Evolutionary conservation across 2,888 invertebrate genomes (phyloP), one percentile per base, ranked within the genome.

Genomic region (Cephus nigrinus): DNA sequence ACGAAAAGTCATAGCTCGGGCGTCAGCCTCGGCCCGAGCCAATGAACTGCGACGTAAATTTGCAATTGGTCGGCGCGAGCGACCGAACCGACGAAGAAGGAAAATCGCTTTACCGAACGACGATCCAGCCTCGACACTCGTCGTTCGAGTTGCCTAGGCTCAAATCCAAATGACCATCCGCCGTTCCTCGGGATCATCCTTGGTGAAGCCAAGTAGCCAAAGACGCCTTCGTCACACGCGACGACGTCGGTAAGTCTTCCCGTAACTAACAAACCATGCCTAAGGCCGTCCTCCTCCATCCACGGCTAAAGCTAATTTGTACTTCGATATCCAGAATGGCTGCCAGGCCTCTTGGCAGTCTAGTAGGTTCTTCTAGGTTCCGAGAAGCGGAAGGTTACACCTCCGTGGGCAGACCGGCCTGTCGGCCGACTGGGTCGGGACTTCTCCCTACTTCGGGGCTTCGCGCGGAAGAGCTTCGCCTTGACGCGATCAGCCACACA

Each of bases 361-460:
- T 31, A 71, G 36, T 75, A 36, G 74, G 34, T 74, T 79, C 36
- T 78, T 69, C 73, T 69, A 74, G 69, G 78, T 88, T 88, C 87
- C 78, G 79, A 85, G 88, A 88, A 88, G 79, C 76, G 76, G 80
- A 82, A 78, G 84, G 82, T 80, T 82, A 83, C 82, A 82, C 80
- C 83, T 81, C 82, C 82, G 81, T 78, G 83, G 83, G 82, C 82
- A 82, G 83, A 82, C 82, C 81, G 77, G 81, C 76, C 77, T 76
- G 80, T 76, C 79, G 81, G 80, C 80, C 75, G 78, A 79, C 81
- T 81, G 80, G 80, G 82, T 79, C 82, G 71, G 31, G 71, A 31
- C 33, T 33, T 31, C 33, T 33, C 33, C 71, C 71, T 71, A 4
- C 71, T 71, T 33, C 71, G 1, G 12, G 71, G 4, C 71, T 12